Conservation (phyloP, 2,113 vertebrate genomes). For the Microcebus jonahi region DNA sequence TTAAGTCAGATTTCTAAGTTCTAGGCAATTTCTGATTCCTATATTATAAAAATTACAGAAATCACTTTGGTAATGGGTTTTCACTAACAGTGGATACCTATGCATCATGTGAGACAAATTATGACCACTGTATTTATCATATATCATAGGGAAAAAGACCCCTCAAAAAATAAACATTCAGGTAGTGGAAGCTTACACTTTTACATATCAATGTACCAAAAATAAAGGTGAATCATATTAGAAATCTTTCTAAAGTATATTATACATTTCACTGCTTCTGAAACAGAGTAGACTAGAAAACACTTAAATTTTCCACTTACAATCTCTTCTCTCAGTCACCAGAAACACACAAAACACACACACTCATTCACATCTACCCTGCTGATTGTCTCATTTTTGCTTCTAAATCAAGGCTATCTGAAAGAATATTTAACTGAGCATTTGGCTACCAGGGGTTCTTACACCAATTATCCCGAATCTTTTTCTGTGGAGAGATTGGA, state of each 20-base stretch:
- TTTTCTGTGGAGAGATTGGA: neutral
- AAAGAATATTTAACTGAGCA: neutral
- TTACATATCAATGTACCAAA: neutral
- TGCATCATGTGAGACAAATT: neutral
- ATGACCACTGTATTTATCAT: neutral
- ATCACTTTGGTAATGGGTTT: neutral
- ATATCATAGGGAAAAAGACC: neutral
- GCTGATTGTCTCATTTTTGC: neutral
- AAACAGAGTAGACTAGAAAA: neutral
- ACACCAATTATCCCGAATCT: neutral
- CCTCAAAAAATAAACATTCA: neutral
- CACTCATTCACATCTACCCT: neutral
- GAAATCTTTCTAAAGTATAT: neutral
- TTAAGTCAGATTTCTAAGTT: neutral
- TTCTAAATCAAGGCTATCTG: neutral
- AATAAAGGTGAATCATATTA: neutral
- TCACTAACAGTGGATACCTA: neutral
- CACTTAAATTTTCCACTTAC: neutral
- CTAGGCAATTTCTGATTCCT: neutral
- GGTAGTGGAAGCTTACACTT: neutral
- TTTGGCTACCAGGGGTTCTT: neutral
- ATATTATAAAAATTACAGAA: neutral
- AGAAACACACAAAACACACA: neutral
- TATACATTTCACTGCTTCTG: neutral
- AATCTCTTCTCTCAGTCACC: neutral